phyloP scores from a whole-genome alignment of 1,140 invertebrate genomes.

The Trypoxylus dichotomus region DNA sequence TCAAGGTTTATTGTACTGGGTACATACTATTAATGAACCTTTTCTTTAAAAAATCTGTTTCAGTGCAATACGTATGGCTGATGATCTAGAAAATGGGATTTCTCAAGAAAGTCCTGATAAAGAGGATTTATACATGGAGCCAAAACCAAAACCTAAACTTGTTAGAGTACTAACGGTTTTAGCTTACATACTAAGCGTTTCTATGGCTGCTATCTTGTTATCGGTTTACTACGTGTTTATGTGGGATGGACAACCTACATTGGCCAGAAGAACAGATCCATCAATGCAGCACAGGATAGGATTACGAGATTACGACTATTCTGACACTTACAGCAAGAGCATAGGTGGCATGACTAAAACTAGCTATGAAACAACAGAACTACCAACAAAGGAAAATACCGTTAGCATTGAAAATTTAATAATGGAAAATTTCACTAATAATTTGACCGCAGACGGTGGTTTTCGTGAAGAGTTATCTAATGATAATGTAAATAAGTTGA shows the following conservation, averaged over 20 bases:
- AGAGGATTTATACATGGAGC: constrained; percentile 52
- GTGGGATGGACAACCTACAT: constrained; percentile 61
- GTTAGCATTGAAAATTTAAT: neutral
- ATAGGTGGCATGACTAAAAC: neutral
- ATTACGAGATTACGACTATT: neutral
- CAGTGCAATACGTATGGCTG: neutral
- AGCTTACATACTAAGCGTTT: constrained; percentile 79
- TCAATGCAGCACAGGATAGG: neutral
- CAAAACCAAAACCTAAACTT: constrained; percentile 65
- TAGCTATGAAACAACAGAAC: neutral
- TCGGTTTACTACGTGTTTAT: constrained; percentile 81
- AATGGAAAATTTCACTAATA: neutral
- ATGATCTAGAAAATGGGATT: constrained; percentile 13
- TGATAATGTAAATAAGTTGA: neutral
- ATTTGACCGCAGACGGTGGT: neutral
- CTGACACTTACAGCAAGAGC: neutral
- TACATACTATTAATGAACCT: no score
- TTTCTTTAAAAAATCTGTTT: neutral
- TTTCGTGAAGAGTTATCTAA: neutral
- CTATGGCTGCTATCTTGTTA: constrained; percentile 74
- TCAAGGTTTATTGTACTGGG: no score
- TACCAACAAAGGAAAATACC: neutral
- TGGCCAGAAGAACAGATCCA: constrained; percentile 27
- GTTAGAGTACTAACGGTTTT: constrained; percentile 76
- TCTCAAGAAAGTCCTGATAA: neutral